These are phyloP conservation scores for Anastatus disparis DNA, from an alignment of 1,140 invertebrate species.

Conservation along the genomic window DNA sequence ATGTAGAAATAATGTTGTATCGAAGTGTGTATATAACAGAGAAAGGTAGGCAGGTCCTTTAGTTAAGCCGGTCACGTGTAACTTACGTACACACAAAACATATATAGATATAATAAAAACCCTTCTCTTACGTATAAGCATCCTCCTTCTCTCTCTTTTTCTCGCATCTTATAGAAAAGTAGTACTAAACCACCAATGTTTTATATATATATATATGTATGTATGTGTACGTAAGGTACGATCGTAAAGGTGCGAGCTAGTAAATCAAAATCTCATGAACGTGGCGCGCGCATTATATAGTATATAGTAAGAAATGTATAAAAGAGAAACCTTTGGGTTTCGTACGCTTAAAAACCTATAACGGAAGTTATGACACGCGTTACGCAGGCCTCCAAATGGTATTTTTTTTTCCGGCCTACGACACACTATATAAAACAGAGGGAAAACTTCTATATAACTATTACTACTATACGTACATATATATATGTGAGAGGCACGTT, in stretches of 20 bases:
- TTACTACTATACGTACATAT: not conserved
- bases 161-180: too few species aligned
- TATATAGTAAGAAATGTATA: not conserved
- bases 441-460: slow-evolving; percentile 2
- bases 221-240: slow-evolving; percentile 46
- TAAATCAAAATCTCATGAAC: slow-evolving; percentile 55
- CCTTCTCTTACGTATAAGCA: too few species aligned
- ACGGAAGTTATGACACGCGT: slow-evolving; percentile 48
- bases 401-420: slow-evolving; percentile 33
- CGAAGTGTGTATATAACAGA: slow-evolving; percentile 15
- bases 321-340: slow-evolving; percentile 12
- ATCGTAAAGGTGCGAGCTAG: slow-evolving; percentile 55
- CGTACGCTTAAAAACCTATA: slow-evolving; percentile 53
- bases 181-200: too few species aligned
- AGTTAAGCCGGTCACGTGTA: slow-evolving; percentile 35
- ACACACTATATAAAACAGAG: not conserved
- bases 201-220: too few species aligned
- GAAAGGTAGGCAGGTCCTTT: slow-evolving; percentile 19
- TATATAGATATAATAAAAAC: too few species aligned
- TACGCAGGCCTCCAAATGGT: slow-evolving; percentile 13
- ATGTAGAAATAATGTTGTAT: slow-evolving; percentile 40
- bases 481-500: too few species aligned
- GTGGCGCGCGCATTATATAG: slow-evolving; percentile 21
- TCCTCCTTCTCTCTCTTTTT: too few species aligned
- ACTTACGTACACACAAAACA: not conserved